Evolutionary conservation across 2,797 vertebrate species (phyloP).

Genomic region (Pantherophis vulpinus): DNA sequence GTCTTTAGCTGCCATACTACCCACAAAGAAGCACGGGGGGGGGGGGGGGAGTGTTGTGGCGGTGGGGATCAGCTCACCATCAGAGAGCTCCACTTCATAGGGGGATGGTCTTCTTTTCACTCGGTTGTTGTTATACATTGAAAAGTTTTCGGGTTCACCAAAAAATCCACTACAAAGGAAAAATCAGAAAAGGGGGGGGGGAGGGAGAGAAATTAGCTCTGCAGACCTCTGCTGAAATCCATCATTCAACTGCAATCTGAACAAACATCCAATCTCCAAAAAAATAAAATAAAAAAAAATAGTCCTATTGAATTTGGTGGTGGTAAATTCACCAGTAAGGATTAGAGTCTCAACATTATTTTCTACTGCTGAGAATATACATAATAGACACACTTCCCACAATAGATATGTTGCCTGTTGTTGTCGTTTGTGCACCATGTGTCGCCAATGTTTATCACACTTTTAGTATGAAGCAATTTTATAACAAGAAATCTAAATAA

Average conservation of each 20-base stretch:
- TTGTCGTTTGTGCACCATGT: not conserved
- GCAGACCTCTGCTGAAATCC: not conserved
- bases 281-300: not conserved
- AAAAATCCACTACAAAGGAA: conserved; percentile 79
- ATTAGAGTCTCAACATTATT: not conserved
- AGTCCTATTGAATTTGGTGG: not conserved
- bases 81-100: conserved; percentile 92
- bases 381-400: not conserved
- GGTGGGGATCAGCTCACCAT: conserved; percentile 74
- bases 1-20: not conserved
- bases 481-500: not conserved
- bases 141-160: conserved; percentile 89
- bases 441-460: not conserved
- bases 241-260: not conserved
- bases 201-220: not conserved
- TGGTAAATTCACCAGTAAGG: not conserved
- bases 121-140: conserved; percentile 89
- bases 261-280: not conserved
- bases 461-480: not conserved
- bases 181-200: conserved; percentile 21
- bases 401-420: not conserved
- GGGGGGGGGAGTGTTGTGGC: not conserved
- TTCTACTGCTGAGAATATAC: not conserved
- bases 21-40: not conserved
- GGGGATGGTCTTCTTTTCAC: conserved; percentile 91